Evolutionary conservation across 53 echinoderm and acorn worm genomes (phyloP).

Genomic region (Mesocentrotus franciscanus): DNA sequence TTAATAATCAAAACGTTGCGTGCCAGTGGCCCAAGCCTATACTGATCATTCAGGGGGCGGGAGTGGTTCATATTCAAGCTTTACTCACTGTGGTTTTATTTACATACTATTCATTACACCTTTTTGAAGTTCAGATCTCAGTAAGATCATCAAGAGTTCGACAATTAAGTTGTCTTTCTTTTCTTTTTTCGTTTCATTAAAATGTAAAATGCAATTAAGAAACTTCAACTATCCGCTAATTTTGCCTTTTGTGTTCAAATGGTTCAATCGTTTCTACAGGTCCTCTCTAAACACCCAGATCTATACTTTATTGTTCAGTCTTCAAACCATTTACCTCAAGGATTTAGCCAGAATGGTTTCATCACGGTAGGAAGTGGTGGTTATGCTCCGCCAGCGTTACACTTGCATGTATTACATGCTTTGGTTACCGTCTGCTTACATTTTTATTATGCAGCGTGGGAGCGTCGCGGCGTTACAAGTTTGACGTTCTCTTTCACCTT

Average conservation of each 20-base stretch:
- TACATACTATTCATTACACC: too few relatives aligned
- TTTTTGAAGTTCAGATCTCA: too few relatives aligned
- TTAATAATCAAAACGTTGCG: too few relatives aligned
- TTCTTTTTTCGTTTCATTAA: background rate
- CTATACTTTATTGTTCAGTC: background rate
- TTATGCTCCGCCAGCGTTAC: background rate
- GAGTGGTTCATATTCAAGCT: too few relatives aligned
- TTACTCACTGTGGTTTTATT: too few relatives aligned
- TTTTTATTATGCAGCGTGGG: background rate
- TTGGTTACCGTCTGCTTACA: background rate
- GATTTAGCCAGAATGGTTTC: background rate
- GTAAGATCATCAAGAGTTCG: background rate
- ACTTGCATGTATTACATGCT: conserved; percentile 19
- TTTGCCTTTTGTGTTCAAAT: background rate
- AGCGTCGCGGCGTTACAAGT: background rate
- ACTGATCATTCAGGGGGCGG: too few relatives aligned
- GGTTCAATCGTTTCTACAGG: background rate
- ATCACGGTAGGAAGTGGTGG: background rate
- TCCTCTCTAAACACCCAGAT: background rate
- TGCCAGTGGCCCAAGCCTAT: too few relatives aligned
- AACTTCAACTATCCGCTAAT: background rate
- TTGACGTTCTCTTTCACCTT: background rate
- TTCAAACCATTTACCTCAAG: background rate
- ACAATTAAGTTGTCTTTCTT: background rate
- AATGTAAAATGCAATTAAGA: background rate